phyloP scores from a whole-genome alignment of 2,113 vertebrate genomes.

The Siniperca knerii region DNA sequence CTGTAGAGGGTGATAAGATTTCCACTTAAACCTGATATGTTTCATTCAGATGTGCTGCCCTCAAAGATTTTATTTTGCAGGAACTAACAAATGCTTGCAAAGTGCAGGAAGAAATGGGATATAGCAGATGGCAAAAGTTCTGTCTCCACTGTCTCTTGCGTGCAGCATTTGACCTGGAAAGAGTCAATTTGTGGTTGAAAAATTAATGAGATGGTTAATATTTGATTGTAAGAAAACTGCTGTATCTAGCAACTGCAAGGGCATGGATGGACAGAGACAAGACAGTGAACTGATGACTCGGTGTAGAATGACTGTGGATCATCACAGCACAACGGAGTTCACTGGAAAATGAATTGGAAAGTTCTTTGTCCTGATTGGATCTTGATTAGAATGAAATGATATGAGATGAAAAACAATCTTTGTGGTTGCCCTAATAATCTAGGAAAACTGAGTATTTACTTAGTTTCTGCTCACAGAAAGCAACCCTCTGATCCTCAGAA shows the following conservation, averaged over 20 bases:
- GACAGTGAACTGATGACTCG: not conserved
- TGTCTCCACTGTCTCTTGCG: slow-evolving; percentile 2
- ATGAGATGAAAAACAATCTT: not conserved
- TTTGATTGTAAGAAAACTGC: slow-evolving; percentile 65
- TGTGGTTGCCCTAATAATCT: not conserved
- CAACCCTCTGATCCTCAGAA: not conserved
- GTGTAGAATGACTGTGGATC: not conserved
- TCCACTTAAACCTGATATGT: not conserved
- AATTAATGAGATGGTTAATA: slow-evolving; percentile 69
- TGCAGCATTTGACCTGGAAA: slow-evolving; percentile 52
- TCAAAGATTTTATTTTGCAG: not conserved
- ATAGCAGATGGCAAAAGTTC: slow-evolving; percentile 8
- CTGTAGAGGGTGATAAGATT: not conserved
- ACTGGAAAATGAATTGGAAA: not conserved
- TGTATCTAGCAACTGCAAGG: slow-evolving; percentile 34
- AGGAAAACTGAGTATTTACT: not conserved
- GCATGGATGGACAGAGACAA: not conserved
- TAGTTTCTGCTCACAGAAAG: not conserved
- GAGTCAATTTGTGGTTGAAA: slow-evolving; percentile 56
- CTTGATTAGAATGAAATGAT: not conserved
- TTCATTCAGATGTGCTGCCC: not conserved
- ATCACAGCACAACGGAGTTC: not conserved
- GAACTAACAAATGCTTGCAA: not conserved
- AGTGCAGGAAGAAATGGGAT: not conserved
- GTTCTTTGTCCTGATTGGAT: not conserved